A percentile compares a stretch with the other conserved stretches of the same genome.
These are phyloP conservation scores for Hipposideros larvatus DNA, from an alignment of 2,797 vertebrate species.

Conservation along the genomic window DNA sequence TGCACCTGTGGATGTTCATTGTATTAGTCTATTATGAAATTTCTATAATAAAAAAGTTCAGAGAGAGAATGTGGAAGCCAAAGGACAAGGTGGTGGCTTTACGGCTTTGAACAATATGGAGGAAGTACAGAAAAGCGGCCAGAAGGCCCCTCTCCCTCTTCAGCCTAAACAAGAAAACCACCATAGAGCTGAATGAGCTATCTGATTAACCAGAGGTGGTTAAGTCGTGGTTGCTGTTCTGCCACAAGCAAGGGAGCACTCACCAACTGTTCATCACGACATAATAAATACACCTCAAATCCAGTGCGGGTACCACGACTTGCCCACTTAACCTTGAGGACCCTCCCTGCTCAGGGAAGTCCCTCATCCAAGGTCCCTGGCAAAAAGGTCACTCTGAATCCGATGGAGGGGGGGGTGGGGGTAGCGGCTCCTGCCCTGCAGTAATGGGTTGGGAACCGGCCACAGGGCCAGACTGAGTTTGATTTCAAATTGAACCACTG, in stretches of 20 bases:
- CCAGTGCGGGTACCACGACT: not conserved
- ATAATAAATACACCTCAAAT: not conserved
- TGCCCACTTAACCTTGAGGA: not conserved
- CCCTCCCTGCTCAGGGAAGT: not conserved
- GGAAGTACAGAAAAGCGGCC: fast-evolving
- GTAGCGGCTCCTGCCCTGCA: not conserved
- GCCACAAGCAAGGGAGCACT: not conserved
- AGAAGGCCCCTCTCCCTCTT: not conserved
- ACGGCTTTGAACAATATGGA: not conserved
- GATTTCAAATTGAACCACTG: not conserved
- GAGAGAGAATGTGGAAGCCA: not conserved
- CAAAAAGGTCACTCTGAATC: not conserved
- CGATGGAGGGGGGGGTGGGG: not conserved
- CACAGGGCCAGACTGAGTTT: not conserved
- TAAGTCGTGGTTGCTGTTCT: not conserved
- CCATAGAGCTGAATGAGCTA: not conserved
- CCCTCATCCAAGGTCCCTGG: not conserved
- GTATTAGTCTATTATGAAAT: not conserved
- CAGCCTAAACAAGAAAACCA: not conserved
- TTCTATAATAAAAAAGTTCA: not conserved
- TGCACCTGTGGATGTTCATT: not conserved
- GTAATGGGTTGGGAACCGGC: no score
- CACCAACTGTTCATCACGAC: not conserved
- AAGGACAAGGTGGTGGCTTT: not conserved
- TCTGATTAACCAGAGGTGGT: not conserved